A percentile compares a stretch with the other conserved stretches of the same genome.
phyloP scores from a whole-genome alignment of 1,140 invertebrate genomes.

The Drosophila nasuta region DNA sequence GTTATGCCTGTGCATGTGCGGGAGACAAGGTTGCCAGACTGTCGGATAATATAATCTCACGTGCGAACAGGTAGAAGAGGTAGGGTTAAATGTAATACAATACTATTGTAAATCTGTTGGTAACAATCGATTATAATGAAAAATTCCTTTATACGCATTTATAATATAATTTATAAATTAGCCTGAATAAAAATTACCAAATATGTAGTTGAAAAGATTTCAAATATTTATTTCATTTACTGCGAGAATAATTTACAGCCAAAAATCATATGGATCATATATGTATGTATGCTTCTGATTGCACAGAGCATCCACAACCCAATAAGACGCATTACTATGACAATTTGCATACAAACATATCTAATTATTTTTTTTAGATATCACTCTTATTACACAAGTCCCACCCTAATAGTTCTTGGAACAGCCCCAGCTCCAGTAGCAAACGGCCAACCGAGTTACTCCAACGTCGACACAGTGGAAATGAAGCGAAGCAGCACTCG shows the following conservation, averaged over 20 bases:
- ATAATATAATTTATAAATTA: too few relatives aligned
- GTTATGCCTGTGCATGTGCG: conserved; percentile 25
- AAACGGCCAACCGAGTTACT: conserved; percentile 34
- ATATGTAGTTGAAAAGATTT: too few relatives aligned
- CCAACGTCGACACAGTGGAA: conserved; percentile 14
- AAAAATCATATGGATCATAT: too few relatives aligned
- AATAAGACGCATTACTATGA: background rate
- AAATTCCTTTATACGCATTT: too few relatives aligned
- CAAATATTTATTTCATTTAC: too few relatives aligned
- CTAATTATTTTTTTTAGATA: conserved; percentile 2
- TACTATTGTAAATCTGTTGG: background rate
- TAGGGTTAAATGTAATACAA: background rate
- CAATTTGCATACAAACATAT: background rate
- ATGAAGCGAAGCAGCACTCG: conserved; percentile 4
- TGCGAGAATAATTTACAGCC: too few relatives aligned
- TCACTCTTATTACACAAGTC: background rate
- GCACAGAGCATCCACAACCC: background rate
- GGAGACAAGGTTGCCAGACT: conserved; percentile 45
- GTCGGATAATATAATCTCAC: conserved; percentile 15
- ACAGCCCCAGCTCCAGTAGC: conserved; percentile 9
- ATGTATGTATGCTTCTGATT: background rate
- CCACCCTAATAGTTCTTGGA: conserved; percentile 20
- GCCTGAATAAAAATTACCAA: too few relatives aligned
- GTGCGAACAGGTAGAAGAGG: conserved; percentile 15
- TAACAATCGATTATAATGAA: too few relatives aligned